A percentile compares a stretch with the other conserved stretches of the same genome.
Evolutionary conservation across 2,113 vertebrate species (phyloP).

Genomic region (Proterorhinus semilunaris): DNA sequence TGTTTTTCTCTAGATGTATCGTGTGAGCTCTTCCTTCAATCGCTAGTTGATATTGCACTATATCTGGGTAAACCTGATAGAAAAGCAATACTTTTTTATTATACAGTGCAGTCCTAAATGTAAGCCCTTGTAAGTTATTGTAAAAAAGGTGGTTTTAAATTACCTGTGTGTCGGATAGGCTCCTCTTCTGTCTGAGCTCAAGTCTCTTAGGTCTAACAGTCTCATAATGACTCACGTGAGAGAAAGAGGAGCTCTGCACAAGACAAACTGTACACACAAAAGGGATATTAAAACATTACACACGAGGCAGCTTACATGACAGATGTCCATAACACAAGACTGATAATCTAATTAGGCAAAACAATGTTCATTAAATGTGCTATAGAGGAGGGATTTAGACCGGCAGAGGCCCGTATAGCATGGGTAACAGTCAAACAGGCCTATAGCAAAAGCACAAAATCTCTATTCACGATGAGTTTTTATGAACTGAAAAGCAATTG

Average conservation of each 20-base stretch:
- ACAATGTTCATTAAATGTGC: too few relatives aligned
- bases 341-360: too few relatives aligned
- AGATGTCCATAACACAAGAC: too few relatives aligned
- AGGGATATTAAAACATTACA: background rate
- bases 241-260: constrained; percentile 36
- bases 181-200: constrained; percentile 56
- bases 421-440: too few relatives aligned
- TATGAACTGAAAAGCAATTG: background rate
- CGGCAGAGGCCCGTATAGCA: too few relatives aligned
- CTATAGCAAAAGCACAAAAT: too few relatives aligned
- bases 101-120: background rate
- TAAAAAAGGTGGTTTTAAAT: background rate
- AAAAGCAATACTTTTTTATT: background rate
- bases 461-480: background rate
- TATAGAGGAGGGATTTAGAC: too few relatives aligned
- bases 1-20: constrained; percentile 76
- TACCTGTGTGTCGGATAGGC: constrained; percentile 64
- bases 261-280: constrained; percentile 32
- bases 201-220: constrained; percentile 72
- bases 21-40: constrained; percentile 72
- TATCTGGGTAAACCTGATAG: constrained; percentile 67
- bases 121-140: background rate
- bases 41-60: constrained; percentile 62
- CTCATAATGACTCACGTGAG: constrained; percentile 72
- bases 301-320: too few relatives aligned